phyloP scores from a whole-genome alignment of 1,140 invertebrate genomes.

The Papilio xuthus region DNA sequence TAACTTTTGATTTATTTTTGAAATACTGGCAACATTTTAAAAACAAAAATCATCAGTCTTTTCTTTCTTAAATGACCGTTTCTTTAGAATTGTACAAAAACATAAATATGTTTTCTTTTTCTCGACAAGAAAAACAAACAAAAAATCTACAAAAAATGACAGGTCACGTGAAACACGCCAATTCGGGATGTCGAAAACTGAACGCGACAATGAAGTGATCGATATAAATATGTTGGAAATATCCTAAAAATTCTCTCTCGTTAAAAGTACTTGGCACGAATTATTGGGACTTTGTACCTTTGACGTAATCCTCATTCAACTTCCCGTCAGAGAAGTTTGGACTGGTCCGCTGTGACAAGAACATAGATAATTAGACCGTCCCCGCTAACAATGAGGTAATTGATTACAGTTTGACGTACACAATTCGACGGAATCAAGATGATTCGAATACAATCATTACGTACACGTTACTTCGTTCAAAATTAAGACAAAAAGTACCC shows the following conservation, averaged over 20 bases:
- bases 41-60: not conserved
- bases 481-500: not conserved
- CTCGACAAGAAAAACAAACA: not conserved
- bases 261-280: conserved; percentile 28
- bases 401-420: conserved; percentile 12
- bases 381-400: conserved; percentile 21
- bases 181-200: not conserved
- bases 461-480: not conserved
- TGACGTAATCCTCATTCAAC: conserved; percentile 3
- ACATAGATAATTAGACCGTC: not conserved
- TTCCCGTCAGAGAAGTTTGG: conserved; percentile 20
- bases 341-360: not conserved
- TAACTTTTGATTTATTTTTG: not conserved
- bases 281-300: conserved; percentile 20
- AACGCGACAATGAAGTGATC: not conserved
- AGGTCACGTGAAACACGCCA: not conserved
- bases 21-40: conserved; percentile 4
- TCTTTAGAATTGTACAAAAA: not conserved
- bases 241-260: conserved; percentile 20
- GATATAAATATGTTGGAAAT: conserved; percentile 16
- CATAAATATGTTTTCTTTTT: not conserved
- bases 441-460: not conserved
- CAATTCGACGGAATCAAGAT: not conserved
- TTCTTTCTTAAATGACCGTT: not conserved
- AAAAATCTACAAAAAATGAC: not conserved